These are phyloP conservation scores for Umimayanthus chanpuru DNA, from an alignment of 92 coral and sea anemone species.

Conservation along the genomic window DNA sequence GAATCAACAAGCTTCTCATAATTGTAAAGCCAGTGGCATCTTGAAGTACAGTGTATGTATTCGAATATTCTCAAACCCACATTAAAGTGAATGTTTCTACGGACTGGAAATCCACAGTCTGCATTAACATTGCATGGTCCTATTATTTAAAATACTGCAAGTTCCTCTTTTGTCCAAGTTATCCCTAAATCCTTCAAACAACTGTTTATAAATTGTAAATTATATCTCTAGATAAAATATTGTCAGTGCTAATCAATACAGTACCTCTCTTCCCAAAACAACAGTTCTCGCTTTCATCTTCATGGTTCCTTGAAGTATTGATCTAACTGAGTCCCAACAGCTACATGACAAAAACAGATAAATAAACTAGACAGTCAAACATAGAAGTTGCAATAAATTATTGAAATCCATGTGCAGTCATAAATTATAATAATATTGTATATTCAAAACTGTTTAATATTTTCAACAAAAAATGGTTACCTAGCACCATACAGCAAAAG, in stretches of 20 bases:
- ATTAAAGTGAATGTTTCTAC: too few species aligned
- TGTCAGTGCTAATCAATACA: neutral
- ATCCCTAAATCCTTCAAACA: too few species aligned
- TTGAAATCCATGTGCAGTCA: neutral
- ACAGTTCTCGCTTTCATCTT: constrained; percentile 92
- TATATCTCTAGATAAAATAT: neutral
- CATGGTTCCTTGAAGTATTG: constrained; percentile 67
- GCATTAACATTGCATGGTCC: too few species aligned
- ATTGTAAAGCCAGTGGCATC: neutral
- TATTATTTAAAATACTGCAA: too few species aligned
- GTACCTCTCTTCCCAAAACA: constrained; percentile 89
- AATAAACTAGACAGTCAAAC: neutral
- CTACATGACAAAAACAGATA: neutral
- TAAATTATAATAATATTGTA: neutral
- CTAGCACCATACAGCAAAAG: neutral
- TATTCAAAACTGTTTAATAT: constrained; percentile 33
- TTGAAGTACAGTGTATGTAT: too few species aligned
- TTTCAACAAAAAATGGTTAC: constrained; percentile 41
- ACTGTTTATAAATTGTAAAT: neutral
- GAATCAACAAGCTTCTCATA: neutral
- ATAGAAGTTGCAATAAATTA: neutral
- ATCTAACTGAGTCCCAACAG: constrained; percentile 58
- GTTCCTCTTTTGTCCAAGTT: too few species aligned
- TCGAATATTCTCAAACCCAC: neutral
- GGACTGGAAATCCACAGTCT: too few species aligned